A percentile compares a stretch with the other conserved stretches of the same genome.
Evolutionary conservation across 2,888 invertebrate species (phyloP).

Genomic region (Quadriops clusia): DNA sequence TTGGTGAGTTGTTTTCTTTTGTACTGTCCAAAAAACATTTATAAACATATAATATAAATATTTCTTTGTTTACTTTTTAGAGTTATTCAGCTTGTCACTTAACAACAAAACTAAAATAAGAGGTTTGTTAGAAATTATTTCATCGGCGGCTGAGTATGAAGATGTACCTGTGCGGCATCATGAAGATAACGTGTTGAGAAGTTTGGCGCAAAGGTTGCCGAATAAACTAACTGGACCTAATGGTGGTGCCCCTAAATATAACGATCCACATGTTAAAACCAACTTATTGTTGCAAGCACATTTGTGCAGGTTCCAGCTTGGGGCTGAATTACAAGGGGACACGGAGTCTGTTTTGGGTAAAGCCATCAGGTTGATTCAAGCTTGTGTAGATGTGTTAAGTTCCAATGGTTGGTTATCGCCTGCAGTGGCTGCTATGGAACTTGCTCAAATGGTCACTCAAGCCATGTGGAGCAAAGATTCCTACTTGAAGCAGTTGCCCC

Average conservation of each 20-base stretch:
- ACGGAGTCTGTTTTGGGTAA: conserved; percentile 82
- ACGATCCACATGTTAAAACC: conserved; percentile 95
- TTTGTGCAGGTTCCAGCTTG: conserved; percentile 83
- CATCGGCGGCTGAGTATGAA: conserved; percentile 94
- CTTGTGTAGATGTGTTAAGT: conserved; percentile 88
- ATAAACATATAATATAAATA: no score
- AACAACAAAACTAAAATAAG: conserved; percentile 96
- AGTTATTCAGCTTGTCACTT: conserved; percentile 92
- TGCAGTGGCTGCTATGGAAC: conserved; percentile 97
- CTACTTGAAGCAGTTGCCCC: conserved; percentile 92
- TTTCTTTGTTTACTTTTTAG: conserved; percentile 40
- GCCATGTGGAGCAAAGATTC: conserved; percentile 99
- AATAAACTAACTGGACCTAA: conserved; percentile 50
- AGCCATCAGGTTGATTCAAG: conserved; percentile 78
- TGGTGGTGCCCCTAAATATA: conserved; percentile 63
- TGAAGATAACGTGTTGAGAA: conserved; percentile 76
- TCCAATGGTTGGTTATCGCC: conserved; percentile 98
- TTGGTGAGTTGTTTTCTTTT: conserved; percentile 46
- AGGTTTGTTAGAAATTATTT: conserved; percentile 93
- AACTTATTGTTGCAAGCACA: conserved; percentile 94
- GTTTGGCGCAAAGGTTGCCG: conserved; percentile 42
- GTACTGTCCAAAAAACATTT: no score
- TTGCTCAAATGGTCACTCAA: conserved; percentile 99
- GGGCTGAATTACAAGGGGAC: conserved; percentile 93
- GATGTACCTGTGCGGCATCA: conserved; percentile 88